Evolutionary conservation across 2,888 invertebrate genomes (phyloP), one percentile per base, ranked within the genome.

Genomic region (Ornithoptera priamus): DNA sequence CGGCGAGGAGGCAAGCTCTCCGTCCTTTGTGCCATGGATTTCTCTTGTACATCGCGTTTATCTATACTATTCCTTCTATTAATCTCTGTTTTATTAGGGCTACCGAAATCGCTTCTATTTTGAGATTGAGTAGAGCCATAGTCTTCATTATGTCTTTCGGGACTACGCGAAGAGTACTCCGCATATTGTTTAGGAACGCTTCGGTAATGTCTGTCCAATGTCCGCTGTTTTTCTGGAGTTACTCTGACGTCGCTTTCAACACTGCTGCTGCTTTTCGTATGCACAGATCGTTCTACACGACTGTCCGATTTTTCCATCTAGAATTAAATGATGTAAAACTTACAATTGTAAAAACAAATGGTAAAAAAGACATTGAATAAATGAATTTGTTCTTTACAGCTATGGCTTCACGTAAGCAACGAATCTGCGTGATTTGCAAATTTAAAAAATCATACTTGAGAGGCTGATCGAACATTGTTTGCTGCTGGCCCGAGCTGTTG

Each of bases 1-100:
- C 84, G 78, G 64, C 82, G 82, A 69, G 85, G 83, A 42, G 84
- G 81, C 69, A 77, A 62, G 66, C 80, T 78, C 72, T 80, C 81
- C 50, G 80, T 74, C 30, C 68, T 46, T 61, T 68, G 62, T n/a
- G 64, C 50, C 50, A 66, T n/a, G 22, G 65, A 58, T 74, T 68
- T 71, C 50, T 70, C 70, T 12, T 59, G 66, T 12, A 42, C 20
- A 3, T 70, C 70, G 1, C 66, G 66, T 50, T 53, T 58, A 30
- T 67, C 66, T 22, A 65, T 22, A 57, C 67, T 68, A 59, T 50
- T 60, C 18, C 60, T 59, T 24, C 63, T 64, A n/a, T 64, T 64
- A 22, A 8, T 36, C 4, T 62, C 66, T 24, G 20, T 30, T 59
- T 62, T 62, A 36, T 66, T 58, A 3, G 62, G 69, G 20, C 69